These are phyloP conservation scores for Bombyx mandarina DNA, from an alignment of 1,140 invertebrate species.

Conservation along the genomic window DNA sequence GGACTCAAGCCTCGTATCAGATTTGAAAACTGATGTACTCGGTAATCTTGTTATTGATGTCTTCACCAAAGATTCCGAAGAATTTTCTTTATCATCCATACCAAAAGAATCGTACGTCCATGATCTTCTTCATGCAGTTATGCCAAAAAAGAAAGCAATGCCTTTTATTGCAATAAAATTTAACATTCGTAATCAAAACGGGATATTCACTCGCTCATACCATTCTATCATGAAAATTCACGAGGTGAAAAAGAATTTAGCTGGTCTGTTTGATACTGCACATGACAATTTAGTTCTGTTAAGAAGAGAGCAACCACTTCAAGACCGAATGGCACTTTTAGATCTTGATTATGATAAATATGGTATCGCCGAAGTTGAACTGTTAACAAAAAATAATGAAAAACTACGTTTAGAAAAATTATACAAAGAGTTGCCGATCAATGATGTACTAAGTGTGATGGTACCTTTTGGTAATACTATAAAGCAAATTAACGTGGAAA, in stretches of 20 bases:
- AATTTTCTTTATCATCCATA: conserved; percentile 48
- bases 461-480: conserved; percentile 59
- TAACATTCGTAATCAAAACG: conserved; percentile 52
- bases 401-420: conserved; percentile 58
- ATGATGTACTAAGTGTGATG: conserved; percentile 71
- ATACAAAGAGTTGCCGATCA: conserved; percentile 59
- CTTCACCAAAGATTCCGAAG: conserved; percentile 48
- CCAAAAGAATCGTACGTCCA: conserved; percentile 52
- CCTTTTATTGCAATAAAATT: conserved; percentile 65
- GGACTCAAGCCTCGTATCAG: conserved; percentile 46
- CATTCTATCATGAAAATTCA: conserved; percentile 56
- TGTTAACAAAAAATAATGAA: conserved; percentile 55
- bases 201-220: conserved; percentile 60
- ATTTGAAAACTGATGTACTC: conserved; percentile 41
- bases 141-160: conserved; percentile 51
- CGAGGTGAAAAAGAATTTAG: conserved; percentile 63
- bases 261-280: conserved; percentile 46
- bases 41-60: conserved; percentile 53
- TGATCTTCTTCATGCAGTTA: conserved; percentile 46
- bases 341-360: conserved; percentile 66
- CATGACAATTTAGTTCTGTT: conserved; percentile 48
- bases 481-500: conserved; percentile 72
- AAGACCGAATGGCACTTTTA: conserved; percentile 49
- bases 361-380: conserved; percentile 61
- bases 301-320: conserved; percentile 43